A percentile compares a stretch with the other conserved stretches of the same genome.
These are phyloP conservation scores for Amiota communis DNA, from an alignment of 2,888 invertebrate genomes.

Conservation along the genomic window DNA sequence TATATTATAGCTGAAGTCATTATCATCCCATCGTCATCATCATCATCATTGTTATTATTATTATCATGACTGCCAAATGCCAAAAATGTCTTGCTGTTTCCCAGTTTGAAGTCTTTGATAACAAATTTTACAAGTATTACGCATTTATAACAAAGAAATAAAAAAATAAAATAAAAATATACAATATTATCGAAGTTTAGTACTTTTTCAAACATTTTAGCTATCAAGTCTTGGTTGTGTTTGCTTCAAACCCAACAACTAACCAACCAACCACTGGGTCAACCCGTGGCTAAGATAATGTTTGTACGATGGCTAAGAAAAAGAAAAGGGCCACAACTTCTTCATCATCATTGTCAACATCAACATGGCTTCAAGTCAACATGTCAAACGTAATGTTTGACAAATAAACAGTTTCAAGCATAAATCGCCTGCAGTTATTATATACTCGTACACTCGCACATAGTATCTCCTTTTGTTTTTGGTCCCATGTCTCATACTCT, in stretches of 20 bases:
- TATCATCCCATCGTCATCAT: conserved; percentile 37
- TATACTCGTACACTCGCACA: conserved; percentile 52
- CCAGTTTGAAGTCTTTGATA: conserved; percentile 55
- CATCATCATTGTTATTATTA: neutral
- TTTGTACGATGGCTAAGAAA: too few species aligned
- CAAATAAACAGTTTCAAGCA: conserved; percentile 64
- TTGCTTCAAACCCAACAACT: too few species aligned
- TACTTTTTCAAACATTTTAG: too few species aligned
- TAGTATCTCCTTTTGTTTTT: conserved; percentile 61
- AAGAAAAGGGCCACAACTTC: neutral
- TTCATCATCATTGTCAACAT: neutral
- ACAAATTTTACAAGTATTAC: conserved; percentile 54
- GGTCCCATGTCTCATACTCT: conserved; percentile 19
- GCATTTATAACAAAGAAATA: conserved; percentile 42
- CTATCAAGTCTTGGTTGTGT: too few species aligned
- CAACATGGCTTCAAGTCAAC: conserved; percentile 25
- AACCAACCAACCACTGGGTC: too few species aligned
- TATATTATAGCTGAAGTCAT: conserved; percentile 3
- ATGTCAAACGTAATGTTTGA: conserved; percentile 51
- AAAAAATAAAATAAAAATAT: conserved; percentile 33
- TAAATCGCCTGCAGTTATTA: conserved; percentile 67
- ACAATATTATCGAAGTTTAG: too few species aligned
- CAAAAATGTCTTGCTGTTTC: conserved; percentile 17
- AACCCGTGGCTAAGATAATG: too few species aligned
- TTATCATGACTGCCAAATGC: too few species aligned